These are phyloP conservation scores for Rhea americana DNA, from an alignment of 2,113 vertebrate genomes.

Conservation along the genomic window DNA sequence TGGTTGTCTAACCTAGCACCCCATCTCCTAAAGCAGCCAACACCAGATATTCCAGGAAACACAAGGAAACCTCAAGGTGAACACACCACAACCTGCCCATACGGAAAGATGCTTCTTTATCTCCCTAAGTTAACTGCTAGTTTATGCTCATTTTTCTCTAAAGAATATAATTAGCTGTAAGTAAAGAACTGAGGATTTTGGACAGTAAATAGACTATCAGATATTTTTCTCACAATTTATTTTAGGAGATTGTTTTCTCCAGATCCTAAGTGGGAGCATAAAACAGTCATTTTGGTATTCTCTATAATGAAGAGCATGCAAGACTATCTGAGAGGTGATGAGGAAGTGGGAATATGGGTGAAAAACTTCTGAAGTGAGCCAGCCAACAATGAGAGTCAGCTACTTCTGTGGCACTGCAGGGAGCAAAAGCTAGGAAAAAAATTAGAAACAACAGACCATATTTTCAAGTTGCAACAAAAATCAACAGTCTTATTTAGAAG, in stretches of 20 bases:
- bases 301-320: not conserved
- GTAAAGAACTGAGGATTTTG: not conserved
- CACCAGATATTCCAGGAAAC: not conserved
- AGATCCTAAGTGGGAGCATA: not conserved
- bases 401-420: not conserved
- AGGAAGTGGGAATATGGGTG: not conserved
- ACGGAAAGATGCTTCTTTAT: not conserved
- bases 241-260: not conserved
- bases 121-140: not conserved
- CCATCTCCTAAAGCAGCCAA: not conserved
- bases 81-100: not conserved
- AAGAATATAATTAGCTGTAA: not conserved
- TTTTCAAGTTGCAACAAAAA: not conserved
- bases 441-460: too few relatives aligned
- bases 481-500: not conserved
- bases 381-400: not conserved
- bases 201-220: not conserved
- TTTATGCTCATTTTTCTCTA: not conserved
- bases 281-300: not conserved
- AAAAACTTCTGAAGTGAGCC: not conserved
- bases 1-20: not conserved
- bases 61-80: not conserved
- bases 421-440: not conserved
- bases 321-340: rapidly evolving
- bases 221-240: not conserved